A percentile compares a stretch with the other conserved stretches of the same genome.
Conservation (phyloP, 2,797 vertebrate species). For the Girardinus metallicus region DNA sequence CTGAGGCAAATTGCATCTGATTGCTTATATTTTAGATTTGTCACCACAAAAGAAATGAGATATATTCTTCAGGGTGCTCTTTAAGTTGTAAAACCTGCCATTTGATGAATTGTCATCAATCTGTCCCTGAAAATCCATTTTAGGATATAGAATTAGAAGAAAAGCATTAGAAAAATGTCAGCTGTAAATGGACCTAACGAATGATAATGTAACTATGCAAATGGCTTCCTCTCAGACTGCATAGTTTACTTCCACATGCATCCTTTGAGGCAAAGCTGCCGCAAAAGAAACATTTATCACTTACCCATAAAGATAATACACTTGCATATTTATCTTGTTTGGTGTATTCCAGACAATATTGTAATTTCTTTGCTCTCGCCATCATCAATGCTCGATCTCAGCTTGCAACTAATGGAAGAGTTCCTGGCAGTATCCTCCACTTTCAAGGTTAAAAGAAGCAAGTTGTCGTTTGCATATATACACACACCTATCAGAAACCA, state of each 20-base stretch:
- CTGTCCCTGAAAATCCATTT: background rate
- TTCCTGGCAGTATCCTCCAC: background rate
- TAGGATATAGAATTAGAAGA: background rate
- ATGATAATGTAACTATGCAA: constrained; percentile 2
- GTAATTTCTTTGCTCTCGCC: background rate
- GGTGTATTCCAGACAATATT: background rate
- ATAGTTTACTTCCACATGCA: background rate
- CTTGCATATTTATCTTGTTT: background rate
- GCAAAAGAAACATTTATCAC: background rate
- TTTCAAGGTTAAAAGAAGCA: constrained; percentile 28
- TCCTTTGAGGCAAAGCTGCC: background rate
- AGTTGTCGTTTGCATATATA: constrained; percentile 16
- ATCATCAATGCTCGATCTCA: background rate
- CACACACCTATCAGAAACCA: constrained; percentile 23
- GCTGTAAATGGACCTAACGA: background rate
- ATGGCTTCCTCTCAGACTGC: background rate
- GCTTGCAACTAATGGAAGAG: background rate
- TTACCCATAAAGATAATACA: background rate
- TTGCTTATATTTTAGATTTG: background rate
- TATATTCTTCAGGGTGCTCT: background rate
- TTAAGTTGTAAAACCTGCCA: background rate
- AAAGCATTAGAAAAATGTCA: background rate
- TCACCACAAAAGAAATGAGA: background rate
- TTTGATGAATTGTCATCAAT: background rate
- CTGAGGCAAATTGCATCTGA: background rate